Percentiles rank a stretch among this genome's conserved stretches.
Conservation (phyloP, 2,888 invertebrate genomes). For the Mimas tiliae region DNA sequence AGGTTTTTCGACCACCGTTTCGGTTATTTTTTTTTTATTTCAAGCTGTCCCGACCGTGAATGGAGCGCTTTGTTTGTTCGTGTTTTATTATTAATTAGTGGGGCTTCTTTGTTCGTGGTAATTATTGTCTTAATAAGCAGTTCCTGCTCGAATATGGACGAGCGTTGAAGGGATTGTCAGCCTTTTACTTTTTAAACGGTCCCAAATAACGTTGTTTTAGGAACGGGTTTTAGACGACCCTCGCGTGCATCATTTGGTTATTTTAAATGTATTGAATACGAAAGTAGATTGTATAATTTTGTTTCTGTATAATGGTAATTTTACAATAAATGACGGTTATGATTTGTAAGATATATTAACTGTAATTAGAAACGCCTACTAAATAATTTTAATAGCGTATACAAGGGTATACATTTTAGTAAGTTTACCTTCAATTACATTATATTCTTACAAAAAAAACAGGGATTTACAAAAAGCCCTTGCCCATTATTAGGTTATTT, state of each 20-base stretch:
- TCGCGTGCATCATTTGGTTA: constrained; percentile 11
- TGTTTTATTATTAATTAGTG: constrained; percentile 85
- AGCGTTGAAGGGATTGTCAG: constrained; percentile 71
- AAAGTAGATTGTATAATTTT: constrained; percentile 2
- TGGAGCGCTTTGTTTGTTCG: constrained; percentile 81
- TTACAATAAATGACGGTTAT: not conserved
- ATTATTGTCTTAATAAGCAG: constrained; percentile 85
- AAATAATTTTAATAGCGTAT: not conserved
- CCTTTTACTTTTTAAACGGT: constrained; percentile 66
- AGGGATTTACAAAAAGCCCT: not conserved
- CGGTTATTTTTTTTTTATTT: constrained; percentile 76
- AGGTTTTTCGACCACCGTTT: constrained; percentile 84
- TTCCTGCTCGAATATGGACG: constrained; percentile 79
- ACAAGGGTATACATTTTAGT: not conserved
- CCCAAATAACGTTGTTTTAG: constrained; percentile 57
- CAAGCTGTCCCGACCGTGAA: constrained; percentile 80
- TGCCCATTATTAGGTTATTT: constrained; percentile 16
- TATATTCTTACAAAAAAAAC: not conserved
- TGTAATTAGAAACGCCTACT: not conserved
- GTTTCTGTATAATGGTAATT: not conserved
- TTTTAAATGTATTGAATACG: constrained; percentile 14
- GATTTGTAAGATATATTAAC: not conserved
- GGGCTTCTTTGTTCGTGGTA: constrained; percentile 82
- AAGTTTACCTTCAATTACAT: not conserved
- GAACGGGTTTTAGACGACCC: constrained; percentile 41